phyloP scores from a whole-genome alignment of 2,797 vertebrate genomes.

The Emys orbicularis region DNA sequence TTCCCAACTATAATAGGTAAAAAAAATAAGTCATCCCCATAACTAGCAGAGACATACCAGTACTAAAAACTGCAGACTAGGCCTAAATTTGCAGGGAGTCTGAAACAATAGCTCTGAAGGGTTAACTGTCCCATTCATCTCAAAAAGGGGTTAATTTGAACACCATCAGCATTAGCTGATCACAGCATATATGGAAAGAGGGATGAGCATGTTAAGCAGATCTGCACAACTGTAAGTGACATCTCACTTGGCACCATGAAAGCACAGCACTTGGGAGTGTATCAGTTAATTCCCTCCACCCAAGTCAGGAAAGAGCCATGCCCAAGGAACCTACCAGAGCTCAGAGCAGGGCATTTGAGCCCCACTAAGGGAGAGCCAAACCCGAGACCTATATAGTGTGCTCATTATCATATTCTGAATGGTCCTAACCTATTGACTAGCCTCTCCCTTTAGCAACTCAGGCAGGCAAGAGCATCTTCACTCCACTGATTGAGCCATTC shows the following conservation, averaged over 20 bases:
- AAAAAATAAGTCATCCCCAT: not conserved
- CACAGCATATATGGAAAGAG: not conserved
- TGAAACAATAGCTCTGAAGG: not conserved
- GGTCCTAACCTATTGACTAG: not conserved
- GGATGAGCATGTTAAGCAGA: not conserved
- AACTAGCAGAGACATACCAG: not conserved
- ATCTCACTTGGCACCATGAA: not conserved
- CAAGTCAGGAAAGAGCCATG: not conserved
- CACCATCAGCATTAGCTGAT: not conserved
- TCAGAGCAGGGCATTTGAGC: not conserved
- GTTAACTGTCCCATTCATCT: not conserved
- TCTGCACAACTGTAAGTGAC: not conserved
- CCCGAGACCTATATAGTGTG: not conserved
- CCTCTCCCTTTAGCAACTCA: not conserved
- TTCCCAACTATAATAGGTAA: not conserved
- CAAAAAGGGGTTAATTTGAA: not conserved
- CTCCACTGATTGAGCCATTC: not conserved
- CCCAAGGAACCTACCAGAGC: not conserved
- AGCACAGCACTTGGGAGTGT: not conserved
- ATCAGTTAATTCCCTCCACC: not conserved
- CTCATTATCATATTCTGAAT: not conserved
- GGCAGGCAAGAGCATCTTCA: not conserved
- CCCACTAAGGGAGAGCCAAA: not conserved
- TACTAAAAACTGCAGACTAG: not conserved
- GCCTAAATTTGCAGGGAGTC: not conserved